Percentiles rank a stretch among this genome's conserved stretches.
phyloP scores from a whole-genome alignment of 30 jellyfish, hydroid and myxozoan species.

The Turritopsis rubra region DNA sequence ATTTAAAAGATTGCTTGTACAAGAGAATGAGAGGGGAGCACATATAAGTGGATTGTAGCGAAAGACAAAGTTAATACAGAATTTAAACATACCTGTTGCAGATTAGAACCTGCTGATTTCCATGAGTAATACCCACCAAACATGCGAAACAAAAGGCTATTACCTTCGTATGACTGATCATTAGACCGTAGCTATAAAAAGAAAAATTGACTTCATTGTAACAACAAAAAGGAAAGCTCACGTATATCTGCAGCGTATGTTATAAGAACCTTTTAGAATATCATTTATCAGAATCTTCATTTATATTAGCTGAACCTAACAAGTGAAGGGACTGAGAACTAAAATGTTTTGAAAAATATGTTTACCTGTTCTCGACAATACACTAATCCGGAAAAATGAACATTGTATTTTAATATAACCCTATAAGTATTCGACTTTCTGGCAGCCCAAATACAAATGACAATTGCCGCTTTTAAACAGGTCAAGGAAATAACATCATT shows the following conservation, averaged over 20 bases:
- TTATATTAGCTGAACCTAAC: too few relatives aligned
- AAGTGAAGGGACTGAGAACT: too few relatives aligned
- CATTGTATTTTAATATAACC: constrained; percentile 24
- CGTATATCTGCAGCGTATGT: too few relatives aligned
- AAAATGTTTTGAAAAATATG: too few relatives aligned
- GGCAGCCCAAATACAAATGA: constrained; percentile 51
- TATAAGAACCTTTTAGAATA: too few relatives aligned
- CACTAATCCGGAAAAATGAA: constrained; percentile 41
- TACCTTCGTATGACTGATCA: constrained; percentile 49
- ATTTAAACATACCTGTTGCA: not conserved
- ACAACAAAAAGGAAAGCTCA: too few relatives aligned
- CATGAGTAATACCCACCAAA: constrained; percentile 51
- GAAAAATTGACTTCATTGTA: too few relatives aligned
- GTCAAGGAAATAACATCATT: not conserved
- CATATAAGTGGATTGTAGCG: too few relatives aligned
- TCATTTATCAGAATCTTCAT: too few relatives aligned
- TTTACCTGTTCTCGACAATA: constrained; percentile 54
- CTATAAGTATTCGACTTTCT: constrained; percentile 20
- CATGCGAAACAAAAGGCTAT: constrained; percentile 54
- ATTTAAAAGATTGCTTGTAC: too few relatives aligned
- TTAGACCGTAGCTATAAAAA: constrained; percentile 43
- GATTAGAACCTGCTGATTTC: constrained; percentile 6
- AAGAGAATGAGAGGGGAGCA: too few relatives aligned
- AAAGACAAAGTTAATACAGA: not conserved
- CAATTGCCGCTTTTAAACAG: constrained; percentile 11